Conservation (phyloP, 2,113 vertebrate genomes). For the Thomomys bottae region DNA sequence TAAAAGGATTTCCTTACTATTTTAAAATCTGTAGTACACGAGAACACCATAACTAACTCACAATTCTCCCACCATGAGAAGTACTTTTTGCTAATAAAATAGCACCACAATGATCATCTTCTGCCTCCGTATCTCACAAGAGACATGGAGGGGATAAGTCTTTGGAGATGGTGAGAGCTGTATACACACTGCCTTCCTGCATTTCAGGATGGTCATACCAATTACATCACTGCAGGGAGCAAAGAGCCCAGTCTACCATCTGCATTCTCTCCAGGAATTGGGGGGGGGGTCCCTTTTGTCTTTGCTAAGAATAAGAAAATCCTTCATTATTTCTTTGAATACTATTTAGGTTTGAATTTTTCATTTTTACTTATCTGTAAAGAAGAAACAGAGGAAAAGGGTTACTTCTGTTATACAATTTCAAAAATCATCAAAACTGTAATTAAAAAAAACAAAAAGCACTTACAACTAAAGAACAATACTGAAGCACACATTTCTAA, state of each 20-base stretch:
- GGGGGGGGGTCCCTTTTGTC: neutral
- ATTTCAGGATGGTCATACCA: neutral
- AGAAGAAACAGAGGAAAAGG: neutral
- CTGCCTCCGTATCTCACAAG: neutral
- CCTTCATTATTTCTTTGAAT: neutral
- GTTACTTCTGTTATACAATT: neutral
- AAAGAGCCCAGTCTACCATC: neutral
- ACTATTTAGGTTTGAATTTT: neutral
- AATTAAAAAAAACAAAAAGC: neutral
- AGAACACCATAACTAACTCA: neutral
- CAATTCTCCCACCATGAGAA: neutral
- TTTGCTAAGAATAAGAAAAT: conserved; percentile 19
- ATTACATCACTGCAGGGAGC: neutral
- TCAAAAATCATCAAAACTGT: neutral
- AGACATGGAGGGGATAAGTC: neutral
- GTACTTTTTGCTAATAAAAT: conserved; percentile 8
- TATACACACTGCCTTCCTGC: neutral
- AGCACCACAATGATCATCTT: neutral
- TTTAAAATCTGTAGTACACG: neutral
- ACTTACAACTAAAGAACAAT: conserved; percentile 7
- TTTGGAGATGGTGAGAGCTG: neutral
- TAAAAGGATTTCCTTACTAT: neutral
- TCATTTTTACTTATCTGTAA: conserved; percentile 23
- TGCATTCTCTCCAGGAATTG: neutral
- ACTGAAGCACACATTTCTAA: neutral